phyloP scores from a whole-genome alignment of 2,113 vertebrate species.

The Erpornis zantholeuca region DNA sequence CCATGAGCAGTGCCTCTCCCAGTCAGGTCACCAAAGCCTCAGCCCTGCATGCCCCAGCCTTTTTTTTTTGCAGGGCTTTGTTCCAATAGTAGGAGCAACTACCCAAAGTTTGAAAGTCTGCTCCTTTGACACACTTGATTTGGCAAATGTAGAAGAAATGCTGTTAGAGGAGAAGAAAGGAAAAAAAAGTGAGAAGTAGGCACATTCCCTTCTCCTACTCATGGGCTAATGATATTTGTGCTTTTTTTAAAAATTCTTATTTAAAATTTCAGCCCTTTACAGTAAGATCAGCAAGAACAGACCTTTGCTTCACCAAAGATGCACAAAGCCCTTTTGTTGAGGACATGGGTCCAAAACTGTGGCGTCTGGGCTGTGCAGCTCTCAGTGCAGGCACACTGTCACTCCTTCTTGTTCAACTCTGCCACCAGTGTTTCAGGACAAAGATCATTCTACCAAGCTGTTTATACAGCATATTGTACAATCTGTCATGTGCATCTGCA shows the following conservation, averaged over 20 bases:
- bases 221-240: background rate
- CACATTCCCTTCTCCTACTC: slow-evolving; percentile 58
- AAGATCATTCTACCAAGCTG: slow-evolving; percentile 20
- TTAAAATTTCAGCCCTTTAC: background rate
- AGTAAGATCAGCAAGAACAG: slow-evolving; percentile 25
- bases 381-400: background rate
- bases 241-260: background rate
- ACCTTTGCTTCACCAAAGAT: slow-evolving; percentile 4
- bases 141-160: background rate
- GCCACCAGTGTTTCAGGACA: background rate
- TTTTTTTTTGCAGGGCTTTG: background rate
- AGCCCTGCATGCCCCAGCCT: background rate
- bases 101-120: background rate
- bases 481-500: slow-evolving; percentile 22
- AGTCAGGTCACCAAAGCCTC: background rate
- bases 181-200: background rate
- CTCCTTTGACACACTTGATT: background rate
- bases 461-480: background rate
- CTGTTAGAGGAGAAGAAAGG: background rate
- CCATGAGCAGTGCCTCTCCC: background rate
- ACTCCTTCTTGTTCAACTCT: background rate
- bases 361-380: background rate
- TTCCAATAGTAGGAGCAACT: background rate
- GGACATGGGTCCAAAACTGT: background rate
- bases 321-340: slow-evolving; percentile 40